Base-by-base conservation (phyloP, 2,113 vertebrate species). In the Catharus minimus region DNA sequence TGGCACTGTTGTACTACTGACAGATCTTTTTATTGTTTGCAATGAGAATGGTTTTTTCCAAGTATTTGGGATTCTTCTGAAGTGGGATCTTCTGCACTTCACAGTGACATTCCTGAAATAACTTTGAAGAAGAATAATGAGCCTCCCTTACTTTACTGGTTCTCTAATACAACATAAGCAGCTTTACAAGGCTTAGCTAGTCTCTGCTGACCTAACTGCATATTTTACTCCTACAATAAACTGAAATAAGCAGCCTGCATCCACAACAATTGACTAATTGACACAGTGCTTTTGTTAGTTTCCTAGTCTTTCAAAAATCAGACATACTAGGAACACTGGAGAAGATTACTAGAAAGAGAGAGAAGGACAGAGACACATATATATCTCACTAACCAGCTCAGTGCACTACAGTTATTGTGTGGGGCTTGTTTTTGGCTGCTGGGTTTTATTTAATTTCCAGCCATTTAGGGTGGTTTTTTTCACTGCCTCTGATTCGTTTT, bases 161-260 rank as follows among this genome's bases (percentile, higher is more conserved):
- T 97, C 95, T 96, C 94, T 96, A 97, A 95, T 97, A 94, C 96
- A 96, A 93, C 7, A 49, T 95, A 98, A 97, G 97, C 96, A 97
- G 97, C 97, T 98, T 97, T 96, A 72, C 71, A 86, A 83, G 93
- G 96, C 95, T 97, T 94, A 95, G 92, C 92, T 86, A 65, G 93
- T 88, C 88, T 93, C 91, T 85, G 86, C 89, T 95, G 94, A 96
- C 95, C 96, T 92, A 90, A 92, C 77, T 60, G 85, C 88, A 94
- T 93, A 96, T 92, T 96, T 94, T 64, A 90, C 94, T 94, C 94
- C 90, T 92, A 90, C 93, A 86, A 94, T 82, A 96, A 93, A 81
- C 92, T 94, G 96, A 96, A 89, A 94, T 89, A 95, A 95, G 89
- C 82, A 90, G 83, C 33, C 73, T 66, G 56, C 47, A 91, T 88